These are phyloP conservation scores for Ferdinandea cuprea DNA, from an alignment of 2,888 invertebrate species.

Conservation along the genomic window DNA sequence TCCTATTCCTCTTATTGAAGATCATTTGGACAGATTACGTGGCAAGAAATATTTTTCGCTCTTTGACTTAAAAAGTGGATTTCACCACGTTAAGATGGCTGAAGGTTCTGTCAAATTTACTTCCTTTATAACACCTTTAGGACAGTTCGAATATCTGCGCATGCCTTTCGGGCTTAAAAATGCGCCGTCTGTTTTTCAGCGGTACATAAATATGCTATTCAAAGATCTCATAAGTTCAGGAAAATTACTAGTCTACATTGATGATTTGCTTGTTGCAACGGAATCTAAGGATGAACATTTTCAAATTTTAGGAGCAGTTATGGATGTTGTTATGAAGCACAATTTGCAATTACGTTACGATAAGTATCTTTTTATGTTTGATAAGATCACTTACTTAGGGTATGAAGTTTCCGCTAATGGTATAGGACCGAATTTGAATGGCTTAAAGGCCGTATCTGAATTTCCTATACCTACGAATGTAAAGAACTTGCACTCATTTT, in stretches of 20 bases:
- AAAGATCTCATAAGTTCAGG: slow-evolving; percentile 25
- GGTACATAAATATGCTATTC: slow-evolving; percentile 12
- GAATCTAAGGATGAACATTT: slow-evolving; percentile 55
- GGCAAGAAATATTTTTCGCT: slow-evolving; percentile 21
- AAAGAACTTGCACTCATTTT: slow-evolving; percentile 72
- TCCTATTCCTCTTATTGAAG: slow-evolving; percentile 28
- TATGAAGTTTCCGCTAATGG: slow-evolving; percentile 30
- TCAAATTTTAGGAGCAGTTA: neutral
- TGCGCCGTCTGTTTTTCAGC: slow-evolving; percentile 12
- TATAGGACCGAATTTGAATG: slow-evolving; percentile 27
- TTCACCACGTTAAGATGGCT: slow-evolving; percentile 30
- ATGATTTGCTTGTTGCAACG: slow-evolving; percentile 76
- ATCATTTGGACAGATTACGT: no score
- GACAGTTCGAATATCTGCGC: slow-evolving; percentile 24
- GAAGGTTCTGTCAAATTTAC: no score
- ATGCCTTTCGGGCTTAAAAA: no score
- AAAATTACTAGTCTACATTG: slow-evolving; percentile 75
- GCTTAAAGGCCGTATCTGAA: slow-evolving; percentile 21
- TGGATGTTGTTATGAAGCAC: slow-evolving; percentile 62
- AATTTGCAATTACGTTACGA: slow-evolving; percentile 47
- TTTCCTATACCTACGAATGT: slow-evolving; percentile 64
- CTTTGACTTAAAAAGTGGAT: slow-evolving; percentile 19
- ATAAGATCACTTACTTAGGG: slow-evolving; percentile 33
- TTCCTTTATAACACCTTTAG: no score
- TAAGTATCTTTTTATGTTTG: slow-evolving; percentile 73